Evolutionary conservation across 2,113 vertebrate genomes (phyloP).

Genomic region (Catagonus wagneri): DNA sequence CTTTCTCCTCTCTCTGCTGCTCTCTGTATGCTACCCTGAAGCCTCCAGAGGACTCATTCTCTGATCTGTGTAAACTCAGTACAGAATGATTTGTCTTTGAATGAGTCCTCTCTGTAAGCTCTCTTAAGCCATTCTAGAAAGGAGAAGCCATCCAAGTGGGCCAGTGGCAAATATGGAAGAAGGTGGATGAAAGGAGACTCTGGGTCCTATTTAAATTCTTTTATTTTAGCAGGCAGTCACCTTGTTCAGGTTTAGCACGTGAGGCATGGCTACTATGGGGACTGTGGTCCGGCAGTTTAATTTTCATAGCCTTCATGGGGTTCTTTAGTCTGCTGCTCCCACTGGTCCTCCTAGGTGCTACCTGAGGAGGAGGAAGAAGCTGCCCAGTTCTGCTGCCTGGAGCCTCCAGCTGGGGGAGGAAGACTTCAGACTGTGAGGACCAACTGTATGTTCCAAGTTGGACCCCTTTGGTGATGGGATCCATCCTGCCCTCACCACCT

Average conservation of each 20-base stretch:
- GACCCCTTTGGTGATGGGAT: not conserved
- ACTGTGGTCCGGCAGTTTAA: not conserved
- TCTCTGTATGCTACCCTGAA: not conserved
- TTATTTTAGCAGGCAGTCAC: not conserved
- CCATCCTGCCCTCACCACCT: not conserved
- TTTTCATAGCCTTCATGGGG: not conserved
- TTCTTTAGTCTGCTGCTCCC: not conserved
- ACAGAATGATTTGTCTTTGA: slow-evolving; percentile 4
- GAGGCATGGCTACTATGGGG: not conserved
- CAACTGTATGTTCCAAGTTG: not conserved
- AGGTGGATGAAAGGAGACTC: not conserved
- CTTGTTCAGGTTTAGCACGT: not conserved
- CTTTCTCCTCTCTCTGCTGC: not conserved
- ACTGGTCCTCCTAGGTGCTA: not conserved
- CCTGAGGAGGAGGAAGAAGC: not conserved
- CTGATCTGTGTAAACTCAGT: not conserved
- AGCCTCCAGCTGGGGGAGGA: not conserved
- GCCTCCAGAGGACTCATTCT: not conserved
- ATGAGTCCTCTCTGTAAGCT: not conserved
- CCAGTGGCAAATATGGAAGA: not conserved
- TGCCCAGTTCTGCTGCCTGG: not conserved
- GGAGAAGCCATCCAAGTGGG: not conserved
- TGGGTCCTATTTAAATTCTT: not conserved
- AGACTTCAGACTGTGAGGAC: not conserved
- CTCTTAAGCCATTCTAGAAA: not conserved